Percentiles rank a stretch among this genome's conserved stretches.
Evolutionary conservation across 2,113 vertebrate species (phyloP).

Genomic region (Podiceps cristatus): DNA sequence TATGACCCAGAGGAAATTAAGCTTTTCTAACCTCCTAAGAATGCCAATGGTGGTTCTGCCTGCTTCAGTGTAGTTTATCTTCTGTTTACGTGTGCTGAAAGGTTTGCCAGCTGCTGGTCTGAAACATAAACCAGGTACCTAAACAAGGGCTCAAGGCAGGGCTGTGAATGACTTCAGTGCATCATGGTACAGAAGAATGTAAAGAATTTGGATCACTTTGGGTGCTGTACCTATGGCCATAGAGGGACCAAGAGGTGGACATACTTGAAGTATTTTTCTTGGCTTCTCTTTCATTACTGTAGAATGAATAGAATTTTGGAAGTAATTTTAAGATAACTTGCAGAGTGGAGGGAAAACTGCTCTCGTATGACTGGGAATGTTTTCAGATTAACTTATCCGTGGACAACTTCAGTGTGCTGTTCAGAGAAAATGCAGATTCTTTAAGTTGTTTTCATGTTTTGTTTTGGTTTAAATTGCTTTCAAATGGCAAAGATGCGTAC

Average conservation of each 20-base stretch:
- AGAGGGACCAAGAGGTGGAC: neutral
- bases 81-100: constrained; percentile 9
- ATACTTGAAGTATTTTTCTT: constrained; percentile 18
- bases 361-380: neutral
- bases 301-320: constrained; percentile 16
- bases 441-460: neutral
- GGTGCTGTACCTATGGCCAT: neutral
- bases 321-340: neutral
- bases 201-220: neutral
- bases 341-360: neutral
- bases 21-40: neutral
- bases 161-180: neutral
- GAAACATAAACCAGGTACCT: neutral
- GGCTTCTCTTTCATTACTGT: neutral
- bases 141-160: neutral
- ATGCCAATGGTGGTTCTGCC: neutral
- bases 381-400: neutral
- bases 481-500: neutral
- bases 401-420: neutral
- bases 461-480: neutral
- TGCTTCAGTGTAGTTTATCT: neutral
- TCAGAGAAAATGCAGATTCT: neutral
- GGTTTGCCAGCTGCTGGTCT: neutral
- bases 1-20: neutral
- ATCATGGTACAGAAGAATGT: neutral